A percentile compares a stretch with the other conserved stretches of the same genome.
Conservation (phyloP, 2,113 vertebrate species). For the Todiramphus chloris region DNA sequence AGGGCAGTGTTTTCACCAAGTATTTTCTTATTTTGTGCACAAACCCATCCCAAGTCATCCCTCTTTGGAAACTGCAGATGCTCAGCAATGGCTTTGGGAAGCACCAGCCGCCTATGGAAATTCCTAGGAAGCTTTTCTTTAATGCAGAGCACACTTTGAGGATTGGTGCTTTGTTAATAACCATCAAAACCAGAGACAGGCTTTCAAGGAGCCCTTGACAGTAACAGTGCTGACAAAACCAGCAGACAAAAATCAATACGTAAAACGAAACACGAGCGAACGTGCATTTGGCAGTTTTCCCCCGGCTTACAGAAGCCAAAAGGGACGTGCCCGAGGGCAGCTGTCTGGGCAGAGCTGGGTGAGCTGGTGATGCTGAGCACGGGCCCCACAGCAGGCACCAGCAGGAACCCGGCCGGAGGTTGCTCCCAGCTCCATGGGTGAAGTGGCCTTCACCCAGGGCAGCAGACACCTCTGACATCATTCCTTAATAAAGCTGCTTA, state of each 20-base stretch:
- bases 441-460: neutral
- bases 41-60: neutral
- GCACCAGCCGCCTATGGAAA: neutral
- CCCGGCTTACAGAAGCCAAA: neutral
- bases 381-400: neutral
- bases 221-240: neutral
- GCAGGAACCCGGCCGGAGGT: neutral
- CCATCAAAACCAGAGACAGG: neutral
- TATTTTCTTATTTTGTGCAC: accelerated
- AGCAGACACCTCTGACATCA: neutral
- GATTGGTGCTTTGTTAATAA: neutral
- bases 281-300: neutral
- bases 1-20: neutral
- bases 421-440: neutral
- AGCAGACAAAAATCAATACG: neutral
- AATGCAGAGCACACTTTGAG: neutral
- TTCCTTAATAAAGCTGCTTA: neutral
- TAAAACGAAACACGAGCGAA: neutral
- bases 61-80: neutral
- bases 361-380: accelerated
- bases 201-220: neutral
- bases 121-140: neutral
- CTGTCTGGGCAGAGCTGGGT: accelerated
- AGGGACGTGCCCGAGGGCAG: neutral
- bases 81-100: neutral